Percentiles rank a stretch among this genome's conserved stretches.
Conservation (phyloP, 2,113 vertebrate species). For the Ammodytes dubius region DNA sequence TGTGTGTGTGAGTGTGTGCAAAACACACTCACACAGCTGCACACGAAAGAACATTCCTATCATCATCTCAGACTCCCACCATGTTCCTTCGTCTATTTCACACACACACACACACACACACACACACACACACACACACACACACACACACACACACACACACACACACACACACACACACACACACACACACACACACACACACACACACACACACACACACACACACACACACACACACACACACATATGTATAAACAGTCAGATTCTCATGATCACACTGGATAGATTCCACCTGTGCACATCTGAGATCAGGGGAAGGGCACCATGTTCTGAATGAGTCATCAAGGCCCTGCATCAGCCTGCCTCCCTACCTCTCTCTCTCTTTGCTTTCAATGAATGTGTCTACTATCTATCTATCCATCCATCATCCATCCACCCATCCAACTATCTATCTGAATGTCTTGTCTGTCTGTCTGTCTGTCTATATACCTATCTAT, state of each 20-base stretch:
- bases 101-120: conserved; percentile 26
- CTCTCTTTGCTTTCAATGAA: conserved; percentile 36
- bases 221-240: conserved; percentile 25
- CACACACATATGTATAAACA: conserved; percentile 8
- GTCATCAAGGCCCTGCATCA: conserved; percentile 63
- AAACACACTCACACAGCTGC: neutral
- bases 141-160: conserved; percentile 26
- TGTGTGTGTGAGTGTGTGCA: too few species aligned
- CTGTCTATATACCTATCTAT: too few species aligned
- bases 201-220: conserved; percentile 23
- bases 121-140: conserved; percentile 17
- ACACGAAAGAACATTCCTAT: conserved; percentile 46
- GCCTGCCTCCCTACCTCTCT: conserved; percentile 14
- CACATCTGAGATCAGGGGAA: conserved; percentile 52
- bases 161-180: conserved; percentile 21
- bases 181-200: conserved; percentile 25
- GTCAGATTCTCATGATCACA: conserved; percentile 7
- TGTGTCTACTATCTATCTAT: conserved; percentile 13
- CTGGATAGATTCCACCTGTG: conserved; percentile 71
- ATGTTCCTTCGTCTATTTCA: conserved; percentile 12
- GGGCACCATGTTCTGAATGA: conserved; percentile 73
- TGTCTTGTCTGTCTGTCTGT: too few species aligned
- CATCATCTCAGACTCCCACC: conserved; percentile 32
- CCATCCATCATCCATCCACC: neutral
- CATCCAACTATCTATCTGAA: neutral